Base-by-base conservation (phyloP, 2,888 invertebrate species). In the Sipunculus nudus region DNA sequence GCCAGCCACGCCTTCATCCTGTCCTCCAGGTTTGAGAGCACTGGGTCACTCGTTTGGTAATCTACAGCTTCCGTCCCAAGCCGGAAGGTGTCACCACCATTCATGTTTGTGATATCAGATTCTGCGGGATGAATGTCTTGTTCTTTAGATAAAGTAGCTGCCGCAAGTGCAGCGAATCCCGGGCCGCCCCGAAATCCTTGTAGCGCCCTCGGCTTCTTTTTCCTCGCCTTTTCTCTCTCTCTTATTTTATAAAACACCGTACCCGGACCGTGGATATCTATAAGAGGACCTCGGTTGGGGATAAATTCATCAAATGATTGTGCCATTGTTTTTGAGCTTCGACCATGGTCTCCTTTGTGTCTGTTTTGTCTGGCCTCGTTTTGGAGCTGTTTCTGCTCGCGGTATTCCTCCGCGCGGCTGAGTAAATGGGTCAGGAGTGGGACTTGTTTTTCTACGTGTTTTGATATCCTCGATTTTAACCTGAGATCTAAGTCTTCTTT, bases 211-310 rank as follows among this genome's bases (percentile, higher is more conserved):
- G n/a, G n/a, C n/a, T n/a, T n/a, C n/a, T 48, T 55, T n/a, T 21
- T 41, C 39, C 43, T 55, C 2, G 67, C 67, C 48, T 72, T 64
- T 55, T 76, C 75, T 19, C 76, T 52, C 13, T 73, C 59, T 13
- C 77, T 61, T 48, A 80, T 80, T 61, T 76, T 68, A 55, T 77
- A 76, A 61, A 79, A 81, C 32, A 79, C 81, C 56, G 79, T 81
- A 0, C 80, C 81, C 0, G 81, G 81, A 8, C 80, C 81, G 54
- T 76, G 68, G 26, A 75, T 71, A 56, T 80, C 80, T 16, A 80
- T 71, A 25, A 80, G 61, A 0, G 79, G 77, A 2, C 80, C 80
- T 29, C 54, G 56, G 5, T 56, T n/a, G 16, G 52, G 59, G 3
- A 65, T 47, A 50, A 60, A 60, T 16, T 47, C 50, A 16, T 56